phyloP scores from a whole-genome alignment of 2,113 vertebrate species.

The Tautogolabrus adspersus region DNA sequence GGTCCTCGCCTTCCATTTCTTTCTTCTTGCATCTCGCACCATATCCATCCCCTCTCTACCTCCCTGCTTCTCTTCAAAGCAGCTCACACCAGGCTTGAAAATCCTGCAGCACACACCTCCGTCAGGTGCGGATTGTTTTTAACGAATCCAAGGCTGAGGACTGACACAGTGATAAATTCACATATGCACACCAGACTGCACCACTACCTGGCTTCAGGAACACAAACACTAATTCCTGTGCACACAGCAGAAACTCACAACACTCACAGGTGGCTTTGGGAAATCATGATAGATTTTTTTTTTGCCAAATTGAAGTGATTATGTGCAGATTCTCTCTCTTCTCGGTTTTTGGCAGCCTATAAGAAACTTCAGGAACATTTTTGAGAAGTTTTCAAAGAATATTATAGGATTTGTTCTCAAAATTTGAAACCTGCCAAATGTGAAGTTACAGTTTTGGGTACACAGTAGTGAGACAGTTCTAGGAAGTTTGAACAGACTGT shows the following conservation, averaged over 20 bases:
- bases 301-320: conserved; percentile 11
- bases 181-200: background rate
- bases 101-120: conserved; percentile 61
- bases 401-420: background rate
- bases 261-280: background rate
- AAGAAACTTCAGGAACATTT: background rate
- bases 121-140: conserved; percentile 68
- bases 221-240: background rate
- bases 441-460: background rate
- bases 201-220: conserved; percentile 10
- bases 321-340: background rate
- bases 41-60: conserved; percentile 35
- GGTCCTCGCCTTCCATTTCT: conserved; percentile 56
- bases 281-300: conserved; percentile 15
- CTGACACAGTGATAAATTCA: conserved; percentile 57
- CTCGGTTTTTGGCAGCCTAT: background rate
- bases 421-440: background rate
- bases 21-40: conserved; percentile 50
- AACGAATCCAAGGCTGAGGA: conserved; percentile 58
- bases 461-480: too few species aligned
- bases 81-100: conserved; percentile 58
- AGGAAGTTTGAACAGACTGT: background rate
- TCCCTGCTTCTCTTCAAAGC: conserved; percentile 64
- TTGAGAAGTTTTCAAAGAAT: conserved; percentile 4
- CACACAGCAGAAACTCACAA: background rate